phyloP scores from a whole-genome alignment of 1,140 invertebrate species.

The Spodoptera litura region DNA sequence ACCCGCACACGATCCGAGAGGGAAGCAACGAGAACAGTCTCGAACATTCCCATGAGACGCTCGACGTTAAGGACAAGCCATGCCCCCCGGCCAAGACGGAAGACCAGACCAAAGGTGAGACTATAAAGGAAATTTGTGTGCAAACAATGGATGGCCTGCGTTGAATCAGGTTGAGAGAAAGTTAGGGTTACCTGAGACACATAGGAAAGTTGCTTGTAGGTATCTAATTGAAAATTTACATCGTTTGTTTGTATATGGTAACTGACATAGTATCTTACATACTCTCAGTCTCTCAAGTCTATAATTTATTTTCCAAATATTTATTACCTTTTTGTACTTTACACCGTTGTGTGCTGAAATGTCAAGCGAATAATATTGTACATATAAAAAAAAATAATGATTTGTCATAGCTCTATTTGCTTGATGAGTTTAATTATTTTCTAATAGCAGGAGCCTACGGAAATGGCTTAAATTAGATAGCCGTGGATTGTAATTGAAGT shows the following conservation, averaged over 20 bases:
- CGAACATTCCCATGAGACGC: slow-evolving; percentile 83
- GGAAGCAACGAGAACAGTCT: slow-evolving; percentile 86
- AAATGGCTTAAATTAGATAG: background rate
- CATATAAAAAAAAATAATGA: too few species aligned
- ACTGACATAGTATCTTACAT: too few species aligned
- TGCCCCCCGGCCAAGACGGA: slow-evolving; percentile 69
- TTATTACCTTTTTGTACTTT: too few species aligned
- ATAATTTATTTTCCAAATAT: too few species aligned
- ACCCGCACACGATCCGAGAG: slow-evolving; percentile 83
- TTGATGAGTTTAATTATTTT: too few species aligned
- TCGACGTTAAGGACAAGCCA: slow-evolving; percentile 79
- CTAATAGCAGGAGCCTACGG: too few species aligned
- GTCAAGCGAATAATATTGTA: too few species aligned
- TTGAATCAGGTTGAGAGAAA: slow-evolving; percentile 13
- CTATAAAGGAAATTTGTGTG: slow-evolving; percentile 13
- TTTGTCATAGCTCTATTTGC: too few species aligned
- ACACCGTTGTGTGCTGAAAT: too few species aligned
- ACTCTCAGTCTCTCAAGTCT: too few species aligned
- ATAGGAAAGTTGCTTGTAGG: background rate
- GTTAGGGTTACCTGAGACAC: slow-evolving; percentile 8
- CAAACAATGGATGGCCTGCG: slow-evolving; percentile 24
- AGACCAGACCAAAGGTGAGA: slow-evolving; percentile 80
- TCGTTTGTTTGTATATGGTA: too few species aligned
- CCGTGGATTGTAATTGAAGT: background rate
- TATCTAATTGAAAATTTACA: too few species aligned